Conservation (phyloP, 2,888 invertebrate species). For the Protodeltote pygarga region DNA sequence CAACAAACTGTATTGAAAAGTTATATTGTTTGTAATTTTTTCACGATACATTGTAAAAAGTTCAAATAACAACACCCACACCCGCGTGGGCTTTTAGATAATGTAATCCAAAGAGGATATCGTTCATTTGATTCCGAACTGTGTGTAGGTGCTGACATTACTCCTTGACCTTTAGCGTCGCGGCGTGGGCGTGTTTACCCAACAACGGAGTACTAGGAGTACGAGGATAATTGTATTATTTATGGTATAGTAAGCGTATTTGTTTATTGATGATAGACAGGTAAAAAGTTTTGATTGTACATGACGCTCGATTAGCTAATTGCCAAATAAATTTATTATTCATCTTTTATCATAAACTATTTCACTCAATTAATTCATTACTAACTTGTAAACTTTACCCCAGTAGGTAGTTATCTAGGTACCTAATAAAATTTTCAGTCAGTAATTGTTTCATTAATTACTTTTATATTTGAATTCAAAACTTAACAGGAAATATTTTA, state of each 20-base stretch:
- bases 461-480: too few species aligned
- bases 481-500: too few species aligned
- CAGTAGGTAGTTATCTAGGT: too few species aligned
- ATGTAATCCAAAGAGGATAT: slow-evolving; percentile 45
- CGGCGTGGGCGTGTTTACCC: slow-evolving; percentile 48
- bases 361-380: too few species aligned
- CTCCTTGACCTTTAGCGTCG: slow-evolving; percentile 53
- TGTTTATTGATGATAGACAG: slow-evolving; percentile 10
- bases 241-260: slow-evolving; percentile 13
- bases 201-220: slow-evolving; percentile 21
- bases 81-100: slow-evolving; percentile 36
- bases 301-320: slow-evolving; percentile 10
- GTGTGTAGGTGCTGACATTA: slow-evolving; percentile 52
- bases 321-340: too few species aligned
- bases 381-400: too few species aligned
- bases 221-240: slow-evolving; percentile 21
- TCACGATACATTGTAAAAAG: slow-evolving; percentile 10
- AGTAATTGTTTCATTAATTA: too few species aligned
- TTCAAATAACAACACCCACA: slow-evolving; percentile 14
- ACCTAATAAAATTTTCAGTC: too few species aligned
- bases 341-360: too few species aligned
- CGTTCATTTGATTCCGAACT: slow-evolving; percentile 40
- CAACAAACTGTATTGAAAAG: slow-evolving; percentile 4
- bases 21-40: slow-evolving; percentile 11
- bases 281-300: slow-evolving; percentile 3